Base-by-base conservation (phyloP, 2,113 vertebrate species). In the Pelobates fuscus region DNA sequence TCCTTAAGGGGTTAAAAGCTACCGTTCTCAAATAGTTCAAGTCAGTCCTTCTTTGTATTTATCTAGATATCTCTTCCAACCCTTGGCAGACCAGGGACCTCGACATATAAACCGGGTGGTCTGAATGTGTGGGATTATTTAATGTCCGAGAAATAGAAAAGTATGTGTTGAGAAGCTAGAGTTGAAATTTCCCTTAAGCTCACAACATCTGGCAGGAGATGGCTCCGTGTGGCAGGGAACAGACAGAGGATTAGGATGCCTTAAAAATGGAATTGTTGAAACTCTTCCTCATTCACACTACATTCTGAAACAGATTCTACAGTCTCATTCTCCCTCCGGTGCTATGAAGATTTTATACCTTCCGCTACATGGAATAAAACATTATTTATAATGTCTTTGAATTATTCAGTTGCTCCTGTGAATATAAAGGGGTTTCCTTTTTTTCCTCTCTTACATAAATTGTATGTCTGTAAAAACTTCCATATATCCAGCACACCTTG, bases 131-230 rank as follows among this genome's bases (percentile, higher is more conserved):
- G 72, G 63, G 63, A 76, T 43, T 54, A 60, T 63, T 44, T 76
- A 67, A 76, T 76, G 63, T 37, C 54, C 66, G 30, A 46, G 72
- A 59, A 46, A 57, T 58, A 67, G 61, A 58, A 23, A 75, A 76
- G 24, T 67, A 67, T 76, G 72, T 30, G 63, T 29, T 67, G 72
- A 76, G 72, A 67, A 29, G 72, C 64, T 54, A 26, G 14, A 21
- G 54, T 24, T 66, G 55, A 66, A 74, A 58, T 52, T 44, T 66
- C 7, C 24, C 62, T 29, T 26, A 21, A 46, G 59, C 61, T 66
- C 37, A 76, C 72, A n/a, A n/a, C n/a, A 76, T 66, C 72, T 76
- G 72, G 64, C 63, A 46, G 37, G 72, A 30, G 54, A 76, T 46
- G 55, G 72, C 72, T 76, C 63, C 63, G 54, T 76, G 72, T 52